Conservation (phyloP, 2,797 vertebrate species). For the Psittacula derbiana region DNA sequence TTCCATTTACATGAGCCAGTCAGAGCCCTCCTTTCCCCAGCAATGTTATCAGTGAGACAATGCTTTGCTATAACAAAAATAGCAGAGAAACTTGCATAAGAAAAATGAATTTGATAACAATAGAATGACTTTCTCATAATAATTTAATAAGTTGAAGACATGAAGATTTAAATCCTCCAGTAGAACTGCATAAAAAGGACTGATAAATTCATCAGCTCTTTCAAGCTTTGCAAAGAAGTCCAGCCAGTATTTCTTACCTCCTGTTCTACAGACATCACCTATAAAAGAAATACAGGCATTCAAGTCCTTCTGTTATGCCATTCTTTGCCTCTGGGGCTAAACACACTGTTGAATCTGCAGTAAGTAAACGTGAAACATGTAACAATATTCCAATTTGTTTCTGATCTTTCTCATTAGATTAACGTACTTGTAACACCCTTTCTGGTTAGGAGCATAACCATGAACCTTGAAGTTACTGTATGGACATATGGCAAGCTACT, state of each 20-base stretch:
- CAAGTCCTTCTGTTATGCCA: background rate
- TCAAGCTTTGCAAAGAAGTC: slow-evolving; percentile 9
- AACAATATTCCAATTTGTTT: background rate
- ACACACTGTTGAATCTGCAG: background rate
- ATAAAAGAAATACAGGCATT: background rate
- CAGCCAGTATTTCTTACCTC: background rate
- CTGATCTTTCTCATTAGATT: background rate
- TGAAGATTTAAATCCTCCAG: slow-evolving; percentile 49
- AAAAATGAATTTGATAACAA: slow-evolving; percentile 54
- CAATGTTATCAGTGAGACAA: slow-evolving; percentile 32
- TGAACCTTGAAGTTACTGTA: background rate
- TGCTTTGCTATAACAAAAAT: slow-evolving; percentile 42
- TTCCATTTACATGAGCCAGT: slow-evolving; percentile 20
- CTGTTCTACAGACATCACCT: background rate
- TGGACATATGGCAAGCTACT: background rate
- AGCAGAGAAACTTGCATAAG: slow-evolving; percentile 21
- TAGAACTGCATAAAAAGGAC: slow-evolving; percentile 26
- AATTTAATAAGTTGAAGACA: slow-evolving; percentile 47
- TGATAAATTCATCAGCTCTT: slow-evolving; percentile 30
- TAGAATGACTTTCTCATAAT: slow-evolving; percentile 41
- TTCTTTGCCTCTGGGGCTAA: background rate
- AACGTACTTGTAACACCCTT: background rate
- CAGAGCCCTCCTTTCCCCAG: slow-evolving; percentile 1
- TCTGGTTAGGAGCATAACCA: background rate
- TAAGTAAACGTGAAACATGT: background rate